Evolutionary conservation across 2,888 invertebrate species (phyloP).

Genomic region (Miltochrista miniata): DNA sequence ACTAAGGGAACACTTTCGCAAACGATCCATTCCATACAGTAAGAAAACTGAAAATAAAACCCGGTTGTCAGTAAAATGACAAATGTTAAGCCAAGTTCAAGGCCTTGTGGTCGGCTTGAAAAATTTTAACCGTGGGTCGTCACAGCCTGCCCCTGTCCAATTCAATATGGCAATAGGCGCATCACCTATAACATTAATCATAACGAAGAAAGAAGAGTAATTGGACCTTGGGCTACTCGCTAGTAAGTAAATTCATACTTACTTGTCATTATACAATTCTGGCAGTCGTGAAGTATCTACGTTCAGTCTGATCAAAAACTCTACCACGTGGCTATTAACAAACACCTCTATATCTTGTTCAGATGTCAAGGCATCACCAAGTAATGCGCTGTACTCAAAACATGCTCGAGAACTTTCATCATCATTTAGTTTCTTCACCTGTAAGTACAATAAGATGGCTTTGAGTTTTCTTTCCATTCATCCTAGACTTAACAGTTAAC

Average conservation of each 20-base stretch:
- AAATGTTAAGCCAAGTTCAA: no score
- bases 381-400: slow-evolving; percentile 86
- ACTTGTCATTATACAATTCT: slow-evolving; percentile 79
- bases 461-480: not conserved
- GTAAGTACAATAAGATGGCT: slow-evolving; percentile 16
- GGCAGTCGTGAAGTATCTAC: slow-evolving; percentile 86
- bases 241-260: slow-evolving; percentile 10
- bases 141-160: no score
- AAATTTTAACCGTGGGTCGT: no score
- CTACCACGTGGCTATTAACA: slow-evolving; percentile 83
- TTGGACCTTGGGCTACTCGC: no score
- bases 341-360: slow-evolving; percentile 86
- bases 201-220: no score
- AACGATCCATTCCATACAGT: no score
- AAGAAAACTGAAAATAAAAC: no score
- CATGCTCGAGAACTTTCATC: slow-evolving; percentile 82
- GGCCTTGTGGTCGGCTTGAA: no score
- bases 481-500: not conserved
- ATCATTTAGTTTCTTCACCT: slow-evolving; percentile 77
- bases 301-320: slow-evolving; percentile 86
- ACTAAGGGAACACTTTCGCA: no score
- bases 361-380: slow-evolving; percentile 77
- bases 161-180: no score
- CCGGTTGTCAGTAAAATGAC: no score
- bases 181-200: no score